A percentile compares a stretch with the other conserved stretches of the same genome.
These are phyloP conservation scores for Hippolais icterina DNA, from an alignment of 2,113 vertebrate genomes.

Conservation along the genomic window DNA sequence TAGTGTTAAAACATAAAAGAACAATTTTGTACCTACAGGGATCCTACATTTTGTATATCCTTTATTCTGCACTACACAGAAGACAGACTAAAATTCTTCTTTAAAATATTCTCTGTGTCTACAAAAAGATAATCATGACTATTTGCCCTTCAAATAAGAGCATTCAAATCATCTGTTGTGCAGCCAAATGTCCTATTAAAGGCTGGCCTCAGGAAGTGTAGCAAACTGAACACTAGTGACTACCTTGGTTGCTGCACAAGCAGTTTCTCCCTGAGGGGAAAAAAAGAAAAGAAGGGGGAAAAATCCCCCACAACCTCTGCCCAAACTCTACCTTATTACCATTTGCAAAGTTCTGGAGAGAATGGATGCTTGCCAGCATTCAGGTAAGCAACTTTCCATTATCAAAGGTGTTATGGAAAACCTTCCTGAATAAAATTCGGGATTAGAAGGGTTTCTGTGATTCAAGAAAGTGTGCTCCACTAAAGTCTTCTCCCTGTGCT, in stretches of 20 bases:
- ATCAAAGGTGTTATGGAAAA: background rate
- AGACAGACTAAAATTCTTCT: background rate
- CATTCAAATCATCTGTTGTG: background rate
- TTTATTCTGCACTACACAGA: background rate
- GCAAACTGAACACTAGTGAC: background rate
- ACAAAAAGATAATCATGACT: background rate
- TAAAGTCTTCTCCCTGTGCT: background rate
- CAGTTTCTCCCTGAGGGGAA: background rate
- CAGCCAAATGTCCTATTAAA: background rate
- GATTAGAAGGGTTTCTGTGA: background rate
- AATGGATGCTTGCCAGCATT: background rate
- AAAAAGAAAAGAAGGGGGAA: background rate
- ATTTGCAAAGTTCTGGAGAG: background rate
- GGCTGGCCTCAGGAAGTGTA: background rate
- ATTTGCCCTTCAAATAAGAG: slow-evolving; percentile 2
- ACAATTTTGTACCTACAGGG: background rate
- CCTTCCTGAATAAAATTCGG: background rate
- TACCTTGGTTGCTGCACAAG: background rate
- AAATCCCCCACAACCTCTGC: background rate
- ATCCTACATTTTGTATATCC: background rate
- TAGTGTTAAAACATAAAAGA: background rate
- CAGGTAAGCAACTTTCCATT: background rate
- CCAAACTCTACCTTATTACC: background rate
- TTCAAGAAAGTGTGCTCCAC: background rate
- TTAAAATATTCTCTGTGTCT: background rate